Evolutionary conservation across 2,888 invertebrate genomes (phyloP).

Genomic region (Nomada fabriciana): DNA sequence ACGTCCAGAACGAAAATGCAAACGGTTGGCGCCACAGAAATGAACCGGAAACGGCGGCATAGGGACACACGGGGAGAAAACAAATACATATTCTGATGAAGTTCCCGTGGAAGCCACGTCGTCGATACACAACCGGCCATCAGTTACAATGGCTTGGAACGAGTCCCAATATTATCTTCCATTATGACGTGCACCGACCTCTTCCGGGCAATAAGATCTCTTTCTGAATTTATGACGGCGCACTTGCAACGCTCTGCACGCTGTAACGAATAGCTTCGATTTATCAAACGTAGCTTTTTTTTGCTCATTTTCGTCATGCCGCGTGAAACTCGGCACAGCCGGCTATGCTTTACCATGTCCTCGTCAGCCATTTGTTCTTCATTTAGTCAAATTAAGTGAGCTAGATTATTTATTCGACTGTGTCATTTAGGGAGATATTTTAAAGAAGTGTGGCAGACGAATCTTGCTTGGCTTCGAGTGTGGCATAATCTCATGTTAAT

Average conservation of each 20-base stretch:
- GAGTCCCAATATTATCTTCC: slow-evolving; percentile 71
- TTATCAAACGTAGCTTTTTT: slow-evolving; percentile 63
- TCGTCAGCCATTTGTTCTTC: background rate
- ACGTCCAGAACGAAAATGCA: background rate
- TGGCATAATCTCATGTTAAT: too few species aligned
- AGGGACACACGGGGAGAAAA: slow-evolving; percentile 11
- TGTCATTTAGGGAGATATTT: background rate
- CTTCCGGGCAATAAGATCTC: slow-evolving; percentile 72
- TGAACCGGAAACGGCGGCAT: slow-evolving; percentile 38
- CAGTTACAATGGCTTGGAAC: slow-evolving; percentile 64
- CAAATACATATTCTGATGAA: slow-evolving; percentile 61
- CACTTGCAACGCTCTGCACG: slow-evolving; percentile 48
- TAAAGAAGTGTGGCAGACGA: too few species aligned
- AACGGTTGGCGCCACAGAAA: slow-evolving; percentile 42
- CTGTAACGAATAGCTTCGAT: slow-evolving; percentile 66
- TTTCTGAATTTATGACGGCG: slow-evolving; percentile 65
- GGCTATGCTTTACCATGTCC: background rate
- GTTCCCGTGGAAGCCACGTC: slow-evolving; percentile 33
- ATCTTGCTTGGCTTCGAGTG: too few species aligned
- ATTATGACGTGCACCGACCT: slow-evolving; percentile 71
- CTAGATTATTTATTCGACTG: background rate
- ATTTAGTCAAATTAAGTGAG: background rate
- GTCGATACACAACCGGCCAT: slow-evolving; percentile 54
- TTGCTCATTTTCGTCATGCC: background rate
- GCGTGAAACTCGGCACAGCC: background rate